Base-by-base conservation (phyloP, 2,888 invertebrate genomes). In the Parnassius smintheus region DNA sequence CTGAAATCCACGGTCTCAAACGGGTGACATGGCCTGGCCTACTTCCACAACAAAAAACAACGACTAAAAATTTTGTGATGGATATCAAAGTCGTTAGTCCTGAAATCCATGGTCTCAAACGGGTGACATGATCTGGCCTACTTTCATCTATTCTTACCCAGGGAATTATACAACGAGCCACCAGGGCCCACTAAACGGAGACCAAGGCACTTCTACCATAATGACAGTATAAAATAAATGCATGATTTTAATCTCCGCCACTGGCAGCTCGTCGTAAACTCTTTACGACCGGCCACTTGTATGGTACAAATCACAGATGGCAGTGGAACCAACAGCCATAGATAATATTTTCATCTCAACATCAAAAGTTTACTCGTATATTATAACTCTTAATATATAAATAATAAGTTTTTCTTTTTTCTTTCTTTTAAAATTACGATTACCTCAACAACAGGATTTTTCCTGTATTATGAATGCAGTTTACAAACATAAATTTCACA, bases 181-280 rank as follows among this genome's bases (percentile, higher is more conserved):
- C 41, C 12, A 35, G 52, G 53, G 59, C 35, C 61, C 61, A 18
- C 46, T 52, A 45, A 49, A 49, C 49, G 13, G 41, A 35, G 52
- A 56, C 18, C 56, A 49, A 22, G 50, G 59, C 64, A 64, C 64
- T 64, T 64, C 42, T 56, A 35, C 56, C 22, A 83, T 88, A 87
- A 88, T 88, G 87, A 85, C 81, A 76, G 68, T 83, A 86, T 88
- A 86, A 89, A 88, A 88, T 87, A 88, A 88, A 91, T 88, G 89
- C 85, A 85, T 85, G 86, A 89, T 88, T 88, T 88, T 90, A 87
- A 90, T 90, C 87, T 88, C 73, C 78, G 75, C 77, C 82, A 77
- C 85, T 77, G 76, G 80, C 76, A 75, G 82, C 76, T 81, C 75
- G 78, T 88, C 90, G 83, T 91, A 89, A 91, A 90, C 83, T 71